Evolutionary conservation across 2,888 invertebrate genomes (phyloP), one percentile per base, ranked within the genome.

Genomic region (Cerastis leucographa): DNA sequence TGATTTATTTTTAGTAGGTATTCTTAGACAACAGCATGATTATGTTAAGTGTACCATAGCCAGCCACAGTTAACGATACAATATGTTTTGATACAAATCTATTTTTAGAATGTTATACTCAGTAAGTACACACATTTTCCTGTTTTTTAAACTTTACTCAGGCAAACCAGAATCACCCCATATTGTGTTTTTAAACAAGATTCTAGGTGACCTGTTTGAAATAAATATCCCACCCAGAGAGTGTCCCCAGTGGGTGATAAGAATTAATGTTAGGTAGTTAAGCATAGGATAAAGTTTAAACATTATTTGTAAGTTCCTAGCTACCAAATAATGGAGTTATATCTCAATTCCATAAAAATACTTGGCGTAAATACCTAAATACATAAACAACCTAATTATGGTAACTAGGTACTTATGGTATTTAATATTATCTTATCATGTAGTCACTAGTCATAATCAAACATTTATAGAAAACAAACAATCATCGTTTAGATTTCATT

Each of bases 71-170:
- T 5, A 68, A 25, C 54, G n/a, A 44, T 35, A 40, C 4, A n/a
- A n/a, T n/a, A 49, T 69, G 25, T 19, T 61, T 76, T 1, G 4
- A 22, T 54, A 29, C 2, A n/a, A 54, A 78, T 40, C 8, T 76
- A 76, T 62, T 64, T 54, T 64, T 40, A 80, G 12, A 54, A 19
- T 71, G 17, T 25, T 44, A 70, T 71, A n/a, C 2, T 35, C 44
- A 46, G 44, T 46, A 46, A 0, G 51, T 46, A n/a, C 22, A 70
- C 22, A 69, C 1, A 62, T 54, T 77, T 80, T 80, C 80, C 77
- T 77, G 80, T 80, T 71, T 71, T n/a, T 12, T 51, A 51, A 76
- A 44, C 22, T n/a, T 42, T n/a, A n/a, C 42, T 17, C 22, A 62
- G n/a, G 3, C 74, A 51, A 61, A 61, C 40, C 40, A 29, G 17